These are phyloP conservation scores for Caenorhabditis tropicalis DNA, from an alignment of 1,140 invertebrate species.

Conservation along the genomic window DNA sequence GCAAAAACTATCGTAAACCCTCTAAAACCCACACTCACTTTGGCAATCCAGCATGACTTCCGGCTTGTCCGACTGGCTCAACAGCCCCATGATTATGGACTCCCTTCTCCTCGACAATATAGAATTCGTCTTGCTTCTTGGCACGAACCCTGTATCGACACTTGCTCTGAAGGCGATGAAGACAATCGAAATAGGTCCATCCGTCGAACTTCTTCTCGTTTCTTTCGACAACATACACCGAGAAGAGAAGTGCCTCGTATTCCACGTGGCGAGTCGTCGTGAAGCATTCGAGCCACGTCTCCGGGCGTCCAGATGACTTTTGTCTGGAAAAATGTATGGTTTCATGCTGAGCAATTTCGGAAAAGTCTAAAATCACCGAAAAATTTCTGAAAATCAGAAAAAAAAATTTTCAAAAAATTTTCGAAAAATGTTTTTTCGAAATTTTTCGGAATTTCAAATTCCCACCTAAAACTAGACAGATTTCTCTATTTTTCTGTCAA, in stretches of 20 bases:
- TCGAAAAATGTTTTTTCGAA: too few species aligned
- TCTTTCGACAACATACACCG: constrained; percentile 38
- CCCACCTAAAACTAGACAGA: too few species aligned
- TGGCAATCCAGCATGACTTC: constrained; percentile 53
- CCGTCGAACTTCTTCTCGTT: constrained; percentile 47
- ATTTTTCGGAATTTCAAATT: too few species aligned
- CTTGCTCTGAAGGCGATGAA: constrained; percentile 48
- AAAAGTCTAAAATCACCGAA: too few species aligned
- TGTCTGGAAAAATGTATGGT: not conserved
- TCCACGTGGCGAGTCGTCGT: constrained; percentile 5
- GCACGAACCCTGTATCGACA: constrained; percentile 48
- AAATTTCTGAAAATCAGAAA: not conserved
- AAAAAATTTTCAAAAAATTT: too few species aligned
- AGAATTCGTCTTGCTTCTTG: constrained; percentile 45
- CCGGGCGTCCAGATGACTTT: not conserved
- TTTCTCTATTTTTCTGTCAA: too few species aligned
- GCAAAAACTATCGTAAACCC: too few species aligned
- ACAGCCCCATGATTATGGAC: constrained; percentile 49
- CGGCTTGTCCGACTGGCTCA: constrained; percentile 46
- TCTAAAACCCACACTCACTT: not conserved
- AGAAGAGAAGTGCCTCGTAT: constrained; percentile 48
- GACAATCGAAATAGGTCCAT: constrained; percentile 47
- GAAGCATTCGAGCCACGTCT: constrained; percentile 48
- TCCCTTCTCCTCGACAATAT: constrained; percentile 51
- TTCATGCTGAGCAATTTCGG: too few species aligned